These are phyloP conservation scores for Emmelina monodactyla DNA, from an alignment of 2,888 invertebrate genomes.

Conservation along the genomic window DNA sequence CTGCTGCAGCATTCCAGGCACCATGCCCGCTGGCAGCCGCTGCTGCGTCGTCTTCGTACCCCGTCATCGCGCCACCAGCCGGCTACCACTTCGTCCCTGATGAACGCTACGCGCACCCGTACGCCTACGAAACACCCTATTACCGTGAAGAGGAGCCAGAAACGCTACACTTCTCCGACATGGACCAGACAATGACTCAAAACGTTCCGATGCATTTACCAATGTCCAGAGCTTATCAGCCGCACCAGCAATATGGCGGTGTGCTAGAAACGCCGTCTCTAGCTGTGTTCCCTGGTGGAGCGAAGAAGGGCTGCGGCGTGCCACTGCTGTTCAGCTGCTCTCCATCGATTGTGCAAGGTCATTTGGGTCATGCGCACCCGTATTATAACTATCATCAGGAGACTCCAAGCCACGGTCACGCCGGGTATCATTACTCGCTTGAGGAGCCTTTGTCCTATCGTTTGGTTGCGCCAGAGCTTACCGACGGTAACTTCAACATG, in stretches of 20 bases:
- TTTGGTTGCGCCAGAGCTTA: too few relatives aligned
- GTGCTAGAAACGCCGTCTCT: slow-evolving; percentile 21
- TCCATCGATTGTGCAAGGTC: slow-evolving; percentile 38
- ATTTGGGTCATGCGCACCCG: slow-evolving; percentile 8
- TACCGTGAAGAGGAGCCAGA: slow-evolving; percentile 24
- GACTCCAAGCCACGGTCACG: too few relatives aligned
- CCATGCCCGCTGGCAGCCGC: slow-evolving; percentile 26
- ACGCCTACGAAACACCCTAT: slow-evolving; percentile 18
- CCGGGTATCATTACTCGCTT: too few relatives aligned
- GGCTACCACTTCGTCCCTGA: slow-evolving; percentile 16
- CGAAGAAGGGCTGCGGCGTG: slow-evolving; percentile 35
- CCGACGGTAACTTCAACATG: too few relatives aligned
- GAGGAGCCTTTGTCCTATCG: too few relatives aligned
- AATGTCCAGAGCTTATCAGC: slow-evolving; percentile 28
- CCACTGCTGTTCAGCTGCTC: slow-evolving; percentile 49
- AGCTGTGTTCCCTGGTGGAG: slow-evolving; percentile 42
- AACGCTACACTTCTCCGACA: slow-evolving; percentile 35
- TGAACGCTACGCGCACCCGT: slow-evolving; percentile 17
- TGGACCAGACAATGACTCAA: slow-evolving; percentile 22
- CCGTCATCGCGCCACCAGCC: slow-evolving; percentile 15
- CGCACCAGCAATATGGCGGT: slow-evolving; percentile 13
- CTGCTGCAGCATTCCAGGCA: slow-evolving; percentile 12
- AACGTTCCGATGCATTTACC: slow-evolving; percentile 21
- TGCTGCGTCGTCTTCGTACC: slow-evolving; percentile 23
- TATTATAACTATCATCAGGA: too few relatives aligned